Conservation (phyloP, 2,888 invertebrate species). For the Acanthosepion esculentum region DNA sequence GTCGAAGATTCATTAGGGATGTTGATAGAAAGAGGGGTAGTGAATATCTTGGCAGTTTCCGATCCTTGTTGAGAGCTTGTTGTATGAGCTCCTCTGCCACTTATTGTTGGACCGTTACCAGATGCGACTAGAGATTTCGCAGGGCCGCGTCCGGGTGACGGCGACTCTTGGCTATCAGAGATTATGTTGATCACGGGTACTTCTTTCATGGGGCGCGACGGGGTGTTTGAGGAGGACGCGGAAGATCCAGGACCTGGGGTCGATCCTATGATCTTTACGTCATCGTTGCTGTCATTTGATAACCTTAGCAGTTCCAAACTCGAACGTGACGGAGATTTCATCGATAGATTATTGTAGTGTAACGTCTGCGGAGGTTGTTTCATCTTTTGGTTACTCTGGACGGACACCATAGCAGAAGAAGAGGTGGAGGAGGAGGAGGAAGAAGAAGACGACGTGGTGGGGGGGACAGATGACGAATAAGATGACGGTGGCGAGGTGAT, state of each 20-base stretch:
- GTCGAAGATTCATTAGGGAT: slow-evolving; percentile 47
- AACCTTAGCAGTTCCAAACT: not conserved
- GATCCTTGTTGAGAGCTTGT: not conserved
- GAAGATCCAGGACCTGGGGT: not conserved
- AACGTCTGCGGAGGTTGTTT: not conserved
- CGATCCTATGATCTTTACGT: slow-evolving; percentile 1
- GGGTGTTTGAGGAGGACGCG: not conserved
- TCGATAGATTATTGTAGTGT: not conserved
- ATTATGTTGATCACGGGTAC: slow-evolving; percentile 44
- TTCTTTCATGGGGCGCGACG: slow-evolving; percentile 1
- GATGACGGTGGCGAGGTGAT: not conserved
- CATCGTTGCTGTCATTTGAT: slow-evolving; percentile 35
- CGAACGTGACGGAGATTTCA: slow-evolving; percentile 14
- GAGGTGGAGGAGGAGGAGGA: not conserved
- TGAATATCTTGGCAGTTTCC: not conserved
- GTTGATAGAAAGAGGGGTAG: slow-evolving; percentile 50
- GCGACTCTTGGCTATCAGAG: slow-evolving; percentile 24
- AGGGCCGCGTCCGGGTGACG: not conserved
- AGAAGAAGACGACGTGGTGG: not conserved
- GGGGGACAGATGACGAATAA: not conserved
- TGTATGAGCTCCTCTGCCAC: not conserved
- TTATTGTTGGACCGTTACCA: not conserved
- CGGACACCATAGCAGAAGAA: not conserved
- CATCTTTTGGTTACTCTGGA: not conserved
- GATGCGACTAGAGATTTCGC: not conserved